Base-by-base conservation (phyloP, 1,140 invertebrate genomes). In the Lepidurus apus region DNA sequence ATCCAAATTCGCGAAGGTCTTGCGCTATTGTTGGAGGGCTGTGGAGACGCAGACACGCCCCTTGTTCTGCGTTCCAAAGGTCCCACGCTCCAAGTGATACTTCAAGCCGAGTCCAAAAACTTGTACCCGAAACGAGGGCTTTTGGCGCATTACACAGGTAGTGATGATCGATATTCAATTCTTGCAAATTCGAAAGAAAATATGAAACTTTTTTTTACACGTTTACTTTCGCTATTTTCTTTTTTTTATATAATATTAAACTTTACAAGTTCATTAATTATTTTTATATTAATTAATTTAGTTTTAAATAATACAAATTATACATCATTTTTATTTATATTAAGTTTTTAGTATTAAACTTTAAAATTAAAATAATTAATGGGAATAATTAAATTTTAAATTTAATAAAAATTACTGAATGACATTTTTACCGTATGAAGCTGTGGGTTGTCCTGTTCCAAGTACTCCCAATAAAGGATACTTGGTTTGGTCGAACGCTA, bases 91-190 rank as follows among this genome's bases (percentile, higher is more conserved):
- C 74, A 79, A 26, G 45, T 79, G n/a, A 75, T 45, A 9, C 43
- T 79, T 21, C 75, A 43, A 7, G 78, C 75, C 74, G 47, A 74
- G 17, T 79, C 78, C 11, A 10, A 42, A 17, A 74, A 74, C 43
- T 26, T 75, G 24, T 77, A 77, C 24, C 73, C 78, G 7, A 79
- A 79, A 45, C 42, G 78, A 10, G 78, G 78, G 21, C 43, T 79
- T 1, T 45, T 79, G 73, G 44, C 74, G 43, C 47, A 79, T 45
- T 79, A 75, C 78, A 79, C 78, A 45, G 78, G 78, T 79, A 79
- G 45, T 17, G 43, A 13, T n/a, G 21, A 78, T 9, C 42, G 3
- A 21, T 65, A 65, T 17, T n/a, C 6, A n/a, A 65, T 65, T n/a
- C n/a, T n/a, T n/a, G n/a, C n/a, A n/a, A n/a, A n/a, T n/a, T n/a